Evolutionary conservation across 2,888 invertebrate genomes (phyloP), one percentile per base, ranked within the genome.

Genomic region (Tetanocera ferruginea): DNA sequence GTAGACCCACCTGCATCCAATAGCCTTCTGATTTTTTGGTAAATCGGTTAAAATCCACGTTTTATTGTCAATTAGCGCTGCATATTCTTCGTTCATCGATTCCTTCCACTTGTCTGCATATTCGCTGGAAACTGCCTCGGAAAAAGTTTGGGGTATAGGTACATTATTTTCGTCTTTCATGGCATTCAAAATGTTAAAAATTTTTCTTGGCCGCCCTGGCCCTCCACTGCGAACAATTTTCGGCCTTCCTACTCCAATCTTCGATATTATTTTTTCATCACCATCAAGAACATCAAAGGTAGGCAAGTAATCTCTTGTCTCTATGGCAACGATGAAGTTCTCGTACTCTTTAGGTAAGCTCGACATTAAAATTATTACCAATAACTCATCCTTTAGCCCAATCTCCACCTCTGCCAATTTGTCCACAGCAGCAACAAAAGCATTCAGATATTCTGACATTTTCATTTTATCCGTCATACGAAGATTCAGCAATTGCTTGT

Each of bases 1-100:
- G 52, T 79, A 83, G 3, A 81, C 81, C 80, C 81, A 82, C 51
- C 71, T 81, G 31, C 77, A 76, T 0, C 75, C 75, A 66, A 81
- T 81, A 23, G 80, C 70, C 72, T 69, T n/a, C n/a, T n/a, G n/a
- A n/a, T n/a, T 74, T n/a, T 25, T 17, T 23, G 79, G 80, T 52
- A 81, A 76, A 71, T 81, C 80, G 5, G 75, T 76, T 14, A 80
- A 60, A 25, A 9, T 5, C 80, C 82, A 82, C 9, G 82, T 83
- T 37, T 79, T 60, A 57, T 80, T 81, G 28, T 62, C 69, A 19
- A 77, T 78, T 28, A 81, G 52, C 19, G 80, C 77, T 37, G 52
- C 70, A 49, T 80, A 79, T 67, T 83, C 81, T 17, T 57, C 51
- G 28, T 76, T 37, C 79, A 82, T 81, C 8, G 82, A 79, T n/a